Evolutionary conservation across 2,888 invertebrate genomes (phyloP).

Genomic region (Aleiodes leptofemur): DNA sequence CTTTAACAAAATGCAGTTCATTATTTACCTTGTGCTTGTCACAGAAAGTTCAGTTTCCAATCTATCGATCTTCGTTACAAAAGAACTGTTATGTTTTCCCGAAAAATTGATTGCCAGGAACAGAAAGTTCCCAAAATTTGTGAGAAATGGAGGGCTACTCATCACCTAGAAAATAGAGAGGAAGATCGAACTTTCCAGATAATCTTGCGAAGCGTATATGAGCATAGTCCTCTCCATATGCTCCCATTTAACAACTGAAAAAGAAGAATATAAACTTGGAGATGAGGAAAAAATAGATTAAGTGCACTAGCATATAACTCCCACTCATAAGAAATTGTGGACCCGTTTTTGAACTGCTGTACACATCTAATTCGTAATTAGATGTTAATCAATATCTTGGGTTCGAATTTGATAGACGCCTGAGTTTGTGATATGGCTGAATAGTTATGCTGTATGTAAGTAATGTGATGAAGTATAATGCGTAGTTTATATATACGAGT

Average conservation of each 20-base stretch:
- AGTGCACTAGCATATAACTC: conserved; percentile 13
- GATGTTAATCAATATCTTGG: not conserved
- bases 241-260: not conserved
- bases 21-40: too few species aligned
- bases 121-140: too few species aligned
- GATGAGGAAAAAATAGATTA: not conserved
- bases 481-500: conserved; percentile 28
- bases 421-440: conserved; percentile 1
- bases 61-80: too few species aligned
- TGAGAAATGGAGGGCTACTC: too few species aligned
- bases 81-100: too few species aligned
- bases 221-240: too few species aligned
- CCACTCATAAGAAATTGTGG: conserved; percentile 57
- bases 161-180: too few species aligned
- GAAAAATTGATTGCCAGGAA: too few species aligned
- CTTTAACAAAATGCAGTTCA: too few species aligned
- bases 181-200: too few species aligned
- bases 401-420: not conserved
- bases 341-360: conserved; percentile 66
- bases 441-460: not conserved
- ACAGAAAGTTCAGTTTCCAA: too few species aligned
- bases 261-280: not conserved
- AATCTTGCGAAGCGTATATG: too few species aligned
- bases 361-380: conserved; percentile 50
- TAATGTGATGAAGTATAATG: conserved; percentile 19